These are phyloP conservation scores for Sphyrna mokarran DNA, from an alignment of 2,113 vertebrate species.

Conservation along the genomic window DNA sequence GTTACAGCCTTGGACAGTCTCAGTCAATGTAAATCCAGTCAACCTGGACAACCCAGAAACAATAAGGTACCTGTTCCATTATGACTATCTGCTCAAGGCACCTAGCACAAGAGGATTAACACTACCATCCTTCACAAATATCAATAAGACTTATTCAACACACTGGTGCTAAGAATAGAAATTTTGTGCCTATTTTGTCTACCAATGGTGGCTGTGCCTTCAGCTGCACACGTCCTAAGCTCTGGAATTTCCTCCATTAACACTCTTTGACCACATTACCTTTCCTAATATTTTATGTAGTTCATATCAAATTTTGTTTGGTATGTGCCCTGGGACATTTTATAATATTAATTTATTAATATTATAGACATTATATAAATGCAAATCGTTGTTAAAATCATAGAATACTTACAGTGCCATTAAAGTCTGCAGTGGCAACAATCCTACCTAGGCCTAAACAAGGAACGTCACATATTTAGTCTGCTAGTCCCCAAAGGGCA, in stretches of 20 bases:
- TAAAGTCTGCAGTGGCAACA: too few relatives aligned
- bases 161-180: not conserved
- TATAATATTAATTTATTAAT: not conserved
- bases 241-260: not conserved
- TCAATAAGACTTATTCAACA: not conserved
- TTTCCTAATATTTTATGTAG: not conserved
- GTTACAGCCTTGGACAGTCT: not conserved
- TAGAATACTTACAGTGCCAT: too few relatives aligned
- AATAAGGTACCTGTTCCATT: not conserved
- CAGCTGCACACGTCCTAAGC: not conserved
- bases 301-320: not conserved
- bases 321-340: not conserved
- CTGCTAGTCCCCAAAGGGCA: too few relatives aligned
- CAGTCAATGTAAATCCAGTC: not conserved
- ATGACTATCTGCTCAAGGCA: not conserved
- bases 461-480: too few relatives aligned
- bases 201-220: not conserved
- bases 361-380: not conserved
- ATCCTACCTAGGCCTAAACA: too few relatives aligned
- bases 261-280: not conserved
- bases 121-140: not conserved
- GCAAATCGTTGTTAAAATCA: not conserved
- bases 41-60: not conserved
- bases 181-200: not conserved
- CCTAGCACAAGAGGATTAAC: not conserved